Conservation (phyloP, 2,113 vertebrate species). For the Nettapus auritus region DNA sequence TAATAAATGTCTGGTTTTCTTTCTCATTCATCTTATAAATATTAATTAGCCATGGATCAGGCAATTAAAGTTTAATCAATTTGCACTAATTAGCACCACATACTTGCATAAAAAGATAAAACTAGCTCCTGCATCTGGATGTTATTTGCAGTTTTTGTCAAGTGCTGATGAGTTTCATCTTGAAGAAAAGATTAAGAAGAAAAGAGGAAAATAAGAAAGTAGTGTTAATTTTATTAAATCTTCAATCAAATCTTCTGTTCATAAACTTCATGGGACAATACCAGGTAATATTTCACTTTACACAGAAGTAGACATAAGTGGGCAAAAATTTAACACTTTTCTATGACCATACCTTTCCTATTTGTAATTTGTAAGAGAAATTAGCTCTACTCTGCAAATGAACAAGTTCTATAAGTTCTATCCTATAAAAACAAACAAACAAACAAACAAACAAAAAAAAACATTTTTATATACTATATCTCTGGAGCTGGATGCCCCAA, state of each 20-base stretch:
- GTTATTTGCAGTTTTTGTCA: constrained; percentile 89
- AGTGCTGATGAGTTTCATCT: constrained; percentile 89
- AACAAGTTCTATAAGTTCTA: background rate
- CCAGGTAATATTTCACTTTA: constrained; percentile 66
- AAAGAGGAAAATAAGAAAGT: constrained; percentile 82
- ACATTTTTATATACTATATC: background rate
- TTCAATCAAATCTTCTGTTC: constrained; percentile 77
- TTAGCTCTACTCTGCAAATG: background rate
- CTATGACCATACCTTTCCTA: background rate
- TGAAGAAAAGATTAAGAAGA: constrained; percentile 85
- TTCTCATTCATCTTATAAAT: constrained; percentile 88
- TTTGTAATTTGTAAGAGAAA: background rate
- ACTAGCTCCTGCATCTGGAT: constrained; percentile 84
- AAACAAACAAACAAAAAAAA: too few relatives aligned
- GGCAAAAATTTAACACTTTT: constrained; percentile 16
- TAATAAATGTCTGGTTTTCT: constrained; percentile 87
- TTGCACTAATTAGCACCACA: constrained; percentile 89
- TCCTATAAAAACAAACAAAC: too few relatives aligned
- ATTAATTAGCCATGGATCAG: constrained; percentile 89
- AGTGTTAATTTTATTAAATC: constrained; percentile 86
- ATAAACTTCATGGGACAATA: constrained; percentile 69
- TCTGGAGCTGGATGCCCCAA: background rate
- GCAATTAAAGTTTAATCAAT: constrained; percentile 90
- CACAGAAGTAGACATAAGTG: constrained; percentile 14
- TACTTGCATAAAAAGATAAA: constrained; percentile 89